A percentile compares a stretch with the other conserved stretches of the same genome.
phyloP scores from a whole-genome alignment of 2,888 invertebrate species.

The Tillus elongatus region DNA sequence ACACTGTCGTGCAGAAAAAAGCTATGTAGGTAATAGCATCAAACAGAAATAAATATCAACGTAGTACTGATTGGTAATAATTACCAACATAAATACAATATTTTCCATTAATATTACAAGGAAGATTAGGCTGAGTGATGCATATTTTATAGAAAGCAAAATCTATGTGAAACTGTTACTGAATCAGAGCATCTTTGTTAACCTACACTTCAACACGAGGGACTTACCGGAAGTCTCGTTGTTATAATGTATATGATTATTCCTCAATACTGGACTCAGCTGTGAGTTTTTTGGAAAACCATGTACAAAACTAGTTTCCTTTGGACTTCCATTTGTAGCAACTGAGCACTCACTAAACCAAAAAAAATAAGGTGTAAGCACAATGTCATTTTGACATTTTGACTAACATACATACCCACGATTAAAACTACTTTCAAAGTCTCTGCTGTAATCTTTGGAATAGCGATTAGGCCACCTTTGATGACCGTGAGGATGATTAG shows the following conservation, averaged over 20 bases:
- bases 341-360: constrained; percentile 37
- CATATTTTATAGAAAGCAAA: too few species aligned
- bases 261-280: constrained; percentile 37
- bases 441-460: constrained; percentile 39
- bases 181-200: too few species aligned
- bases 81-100: too few species aligned
- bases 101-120: too few species aligned
- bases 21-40: too few species aligned
- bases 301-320: constrained; percentile 38
- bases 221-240: constrained; percentile 36
- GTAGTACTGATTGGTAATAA: too few species aligned
- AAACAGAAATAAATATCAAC: too few species aligned
- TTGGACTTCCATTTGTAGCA: constrained; percentile 36
- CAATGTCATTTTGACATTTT: background rate
- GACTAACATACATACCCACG: constrained; percentile 32
- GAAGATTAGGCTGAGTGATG: too few species aligned
- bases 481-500: constrained; percentile 37
- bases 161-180: too few species aligned
- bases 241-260: constrained; percentile 36
- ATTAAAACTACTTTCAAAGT: constrained; percentile 39
- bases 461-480: constrained; percentile 40
- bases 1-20: too few species aligned
- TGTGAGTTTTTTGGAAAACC: constrained; percentile 41
- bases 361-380: constrained; percentile 11
- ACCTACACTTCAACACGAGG: too few species aligned